These are phyloP conservation scores for Coranthus polyacanthus DNA, from an alignment of 2,797 vertebrate genomes.

Conservation along the genomic window DNA sequence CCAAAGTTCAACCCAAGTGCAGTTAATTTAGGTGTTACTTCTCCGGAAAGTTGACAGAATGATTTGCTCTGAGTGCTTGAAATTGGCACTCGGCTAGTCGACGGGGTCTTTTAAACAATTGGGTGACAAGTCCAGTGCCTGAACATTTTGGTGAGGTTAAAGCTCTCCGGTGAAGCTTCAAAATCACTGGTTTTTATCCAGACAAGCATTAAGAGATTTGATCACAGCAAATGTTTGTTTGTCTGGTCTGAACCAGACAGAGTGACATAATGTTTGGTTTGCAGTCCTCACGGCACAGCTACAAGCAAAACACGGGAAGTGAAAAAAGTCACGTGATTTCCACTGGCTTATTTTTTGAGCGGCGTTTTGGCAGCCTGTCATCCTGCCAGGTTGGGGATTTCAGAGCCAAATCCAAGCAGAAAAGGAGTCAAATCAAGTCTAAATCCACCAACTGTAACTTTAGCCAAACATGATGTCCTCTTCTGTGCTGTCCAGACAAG, in stretches of 20 bases:
- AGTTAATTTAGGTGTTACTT: slow-evolving; percentile 3
- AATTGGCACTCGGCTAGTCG: neutral
- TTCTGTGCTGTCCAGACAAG: slow-evolving; percentile 8
- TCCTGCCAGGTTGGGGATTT: slow-evolving; percentile 64
- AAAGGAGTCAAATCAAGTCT: slow-evolving; percentile 21
- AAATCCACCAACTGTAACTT: slow-evolving; percentile 23
- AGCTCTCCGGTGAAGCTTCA: neutral
- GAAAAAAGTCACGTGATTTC: slow-evolving; percentile 36
- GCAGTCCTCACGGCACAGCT: neutral
- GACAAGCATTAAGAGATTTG: neutral
- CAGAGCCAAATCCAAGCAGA: slow-evolving; percentile 27
- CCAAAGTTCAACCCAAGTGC: neutral
- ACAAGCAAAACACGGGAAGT: slow-evolving; percentile 8
- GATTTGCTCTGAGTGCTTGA: neutral
- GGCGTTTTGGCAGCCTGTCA: slow-evolving; percentile 28
- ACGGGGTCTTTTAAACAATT: slow-evolving; percentile 3
- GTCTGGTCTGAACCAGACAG: neutral
- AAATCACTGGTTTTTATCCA: neutral
- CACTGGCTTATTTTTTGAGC: slow-evolving; percentile 23
- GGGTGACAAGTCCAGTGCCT: neutral
- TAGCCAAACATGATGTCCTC: slow-evolving; percentile 25
- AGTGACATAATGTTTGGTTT: neutral
- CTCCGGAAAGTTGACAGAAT: neutral
- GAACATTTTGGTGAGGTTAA: neutral
- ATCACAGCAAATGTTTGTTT: neutral